A percentile compares a stretch with the other conserved stretches of the same genome.
Evolutionary conservation across 2,113 vertebrate genomes (phyloP).

Genomic region (Paradoxurus hermaphroditus): DNA sequence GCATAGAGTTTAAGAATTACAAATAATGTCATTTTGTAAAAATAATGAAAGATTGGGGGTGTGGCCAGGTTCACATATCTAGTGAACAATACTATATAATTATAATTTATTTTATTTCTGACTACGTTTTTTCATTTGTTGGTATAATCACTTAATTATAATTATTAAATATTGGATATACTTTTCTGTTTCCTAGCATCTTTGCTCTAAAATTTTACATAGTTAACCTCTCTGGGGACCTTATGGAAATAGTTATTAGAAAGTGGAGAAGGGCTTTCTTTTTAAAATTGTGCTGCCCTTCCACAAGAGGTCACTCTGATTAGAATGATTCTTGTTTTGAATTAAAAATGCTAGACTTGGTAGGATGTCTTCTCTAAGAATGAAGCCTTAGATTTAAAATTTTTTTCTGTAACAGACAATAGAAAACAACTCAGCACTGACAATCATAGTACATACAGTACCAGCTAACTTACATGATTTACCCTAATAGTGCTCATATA

Average conservation of each 20-base stretch:
- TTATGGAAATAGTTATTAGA: slow-evolving; percentile 13
- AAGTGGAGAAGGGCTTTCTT: not conserved
- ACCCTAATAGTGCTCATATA: not conserved
- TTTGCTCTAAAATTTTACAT: slow-evolving; percentile 39
- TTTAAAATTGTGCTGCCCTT: slow-evolving; percentile 31
- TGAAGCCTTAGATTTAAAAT: not conserved
- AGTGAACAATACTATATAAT: not conserved
- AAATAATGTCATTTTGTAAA: slow-evolving; percentile 41
- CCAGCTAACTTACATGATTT: slow-evolving; percentile 7
- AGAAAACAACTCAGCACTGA: not conserved
- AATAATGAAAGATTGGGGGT: not conserved
- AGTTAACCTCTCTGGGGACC: not conserved
- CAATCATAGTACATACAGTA: not conserved
- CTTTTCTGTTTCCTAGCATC: not conserved
- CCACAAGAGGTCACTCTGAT: not conserved
- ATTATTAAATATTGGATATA: not conserved
- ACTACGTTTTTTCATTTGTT: slow-evolving; percentile 23
- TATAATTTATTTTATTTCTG: slow-evolving; percentile 43
- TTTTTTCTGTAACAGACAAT: not conserved
- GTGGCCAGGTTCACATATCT: not conserved
- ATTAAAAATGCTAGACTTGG: slow-evolving; percentile 30
- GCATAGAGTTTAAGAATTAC: slow-evolving; percentile 24
- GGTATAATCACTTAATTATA: slow-evolving; percentile 21
- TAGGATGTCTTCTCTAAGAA: slow-evolving; percentile 35
- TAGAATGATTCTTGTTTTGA: slow-evolving; percentile 39